Percentiles rank a stretch among this genome's conserved stretches.
Conservation (phyloP, 2,888 invertebrate genomes). For the Lasiommata megera region DNA sequence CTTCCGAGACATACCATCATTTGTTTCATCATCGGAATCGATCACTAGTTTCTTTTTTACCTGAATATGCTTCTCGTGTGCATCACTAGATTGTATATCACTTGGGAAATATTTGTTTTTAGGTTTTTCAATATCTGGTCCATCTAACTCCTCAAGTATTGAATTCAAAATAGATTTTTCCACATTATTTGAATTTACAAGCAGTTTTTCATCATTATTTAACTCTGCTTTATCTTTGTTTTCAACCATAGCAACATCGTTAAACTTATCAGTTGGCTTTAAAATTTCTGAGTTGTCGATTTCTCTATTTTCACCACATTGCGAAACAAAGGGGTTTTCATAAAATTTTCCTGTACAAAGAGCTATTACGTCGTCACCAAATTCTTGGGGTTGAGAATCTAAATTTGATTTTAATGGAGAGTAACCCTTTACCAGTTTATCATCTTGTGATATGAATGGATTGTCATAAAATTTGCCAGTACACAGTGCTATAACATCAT, state of each 20-base stretch:
- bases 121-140: slow-evolving; percentile 52
- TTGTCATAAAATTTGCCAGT: slow-evolving; percentile 81
- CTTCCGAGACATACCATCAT: slow-evolving; percentile 38
- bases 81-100: slow-evolving; percentile 27
- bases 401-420: neutral
- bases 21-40: slow-evolving; percentile 66
- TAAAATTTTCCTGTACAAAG: slow-evolving; percentile 82
- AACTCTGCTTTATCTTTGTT: slow-evolving; percentile 8
- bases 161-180: slow-evolving; percentile 48
- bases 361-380: slow-evolving; percentile 74
- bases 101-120: slow-evolving; percentile 57
- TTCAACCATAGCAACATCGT: neutral
- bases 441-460: slow-evolving; percentile 49
- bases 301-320: slow-evolving; percentile 2
- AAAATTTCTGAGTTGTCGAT: neutral
- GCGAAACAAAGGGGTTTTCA: slow-evolving; percentile 61
- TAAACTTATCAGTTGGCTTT: slow-evolving; percentile 6
- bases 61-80: slow-evolving; percentile 35
- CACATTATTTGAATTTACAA: slow-evolving; percentile 18
- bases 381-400: slow-evolving; percentile 50
- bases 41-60: slow-evolving; percentile 63
- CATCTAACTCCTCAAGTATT: slow-evolving; percentile 63
- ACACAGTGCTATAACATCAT: slow-evolving; percentile 76
- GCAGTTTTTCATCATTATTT: slow-evolving; percentile 12
- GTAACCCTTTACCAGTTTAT: neutral